Conservation (phyloP, 2,888 invertebrate species). For the Erebia epiphron region DNA sequence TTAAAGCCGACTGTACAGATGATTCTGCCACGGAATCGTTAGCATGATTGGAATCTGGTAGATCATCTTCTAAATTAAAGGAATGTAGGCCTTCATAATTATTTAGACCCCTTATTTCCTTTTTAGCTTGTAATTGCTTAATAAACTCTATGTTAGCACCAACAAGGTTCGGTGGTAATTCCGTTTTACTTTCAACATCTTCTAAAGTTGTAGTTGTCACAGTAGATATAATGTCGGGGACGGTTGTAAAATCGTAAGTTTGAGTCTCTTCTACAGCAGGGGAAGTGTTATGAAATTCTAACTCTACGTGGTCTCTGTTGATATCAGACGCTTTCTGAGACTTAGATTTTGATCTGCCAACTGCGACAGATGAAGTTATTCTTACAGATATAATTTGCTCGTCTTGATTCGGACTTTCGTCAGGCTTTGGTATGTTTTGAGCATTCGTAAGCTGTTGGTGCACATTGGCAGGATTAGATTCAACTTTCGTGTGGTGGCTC, state of each 20-base stretch:
- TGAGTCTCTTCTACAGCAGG: conserved; percentile 30
- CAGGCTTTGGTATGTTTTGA: conserved; percentile 53
- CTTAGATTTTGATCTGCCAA: conserved; percentile 73
- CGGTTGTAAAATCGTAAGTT: conserved; percentile 30
- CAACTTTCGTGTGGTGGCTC: conserved; percentile 46
- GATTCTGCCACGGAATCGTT: conserved; percentile 63
- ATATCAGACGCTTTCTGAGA: conserved; percentile 42
- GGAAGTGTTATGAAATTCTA: conserved; percentile 35
- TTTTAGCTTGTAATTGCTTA: conserved; percentile 72
- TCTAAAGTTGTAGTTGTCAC: conserved; percentile 54
- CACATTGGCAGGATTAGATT: conserved; percentile 40
- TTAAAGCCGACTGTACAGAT: conserved; percentile 48
- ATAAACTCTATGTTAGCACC: conserved; percentile 79
- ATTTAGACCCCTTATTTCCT: conserved; percentile 61
- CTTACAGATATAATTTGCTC: conserved; percentile 80
- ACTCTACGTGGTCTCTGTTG: conserved; percentile 32
- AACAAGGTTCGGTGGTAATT: conserved; percentile 64
- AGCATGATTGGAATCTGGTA: conserved; percentile 58
- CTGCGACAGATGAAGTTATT: conserved; percentile 84
- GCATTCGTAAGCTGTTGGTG: conserved; percentile 43
- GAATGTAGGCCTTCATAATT: conserved; percentile 60
- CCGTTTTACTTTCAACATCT: conserved; percentile 55
- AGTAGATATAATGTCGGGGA: conserved; percentile 40
- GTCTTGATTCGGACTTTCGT: conserved; percentile 52
- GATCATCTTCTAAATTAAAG: conserved; percentile 78